Percentiles rank a stretch among this genome's conserved stretches.
Conservation (phyloP, 1,140 invertebrate genomes). For the Polypedilum pembai region DNA sequence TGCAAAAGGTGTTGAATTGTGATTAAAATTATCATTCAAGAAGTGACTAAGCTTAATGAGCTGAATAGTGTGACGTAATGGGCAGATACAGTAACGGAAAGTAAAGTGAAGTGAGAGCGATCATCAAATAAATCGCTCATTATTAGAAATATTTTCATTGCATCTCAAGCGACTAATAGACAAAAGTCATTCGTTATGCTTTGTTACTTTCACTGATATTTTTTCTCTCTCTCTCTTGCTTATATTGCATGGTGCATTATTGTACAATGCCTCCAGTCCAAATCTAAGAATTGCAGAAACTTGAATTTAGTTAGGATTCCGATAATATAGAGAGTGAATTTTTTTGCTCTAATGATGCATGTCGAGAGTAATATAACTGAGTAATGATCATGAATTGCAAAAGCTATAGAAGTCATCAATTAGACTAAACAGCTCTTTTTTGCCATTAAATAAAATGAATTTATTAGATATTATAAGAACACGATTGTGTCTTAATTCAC, state of each 20-base stretch:
- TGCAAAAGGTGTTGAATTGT: constrained; percentile 1
- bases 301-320: background rate
- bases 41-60: no score
- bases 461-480: no score
- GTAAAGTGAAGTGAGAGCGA: background rate
- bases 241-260: constrained; percentile 5
- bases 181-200: background rate
- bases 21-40: background rate
- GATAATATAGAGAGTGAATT: no score
- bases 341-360: no score
- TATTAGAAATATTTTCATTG: background rate
- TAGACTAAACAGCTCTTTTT: no score
- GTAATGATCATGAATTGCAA: no score
- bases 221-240: background rate
- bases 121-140: no score
- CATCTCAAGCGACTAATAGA: constrained; percentile 4
- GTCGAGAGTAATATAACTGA: no score
- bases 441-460: no score
- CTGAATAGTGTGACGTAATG: background rate
- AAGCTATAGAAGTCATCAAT: no score
- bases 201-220: constrained; percentile 12
- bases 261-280: background rate
- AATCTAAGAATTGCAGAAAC: background rate
- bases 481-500: no score
- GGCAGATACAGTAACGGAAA: background rate